Base-by-base conservation (phyloP, 2,888 invertebrate genomes). In the Drosophila merina region DNA sequence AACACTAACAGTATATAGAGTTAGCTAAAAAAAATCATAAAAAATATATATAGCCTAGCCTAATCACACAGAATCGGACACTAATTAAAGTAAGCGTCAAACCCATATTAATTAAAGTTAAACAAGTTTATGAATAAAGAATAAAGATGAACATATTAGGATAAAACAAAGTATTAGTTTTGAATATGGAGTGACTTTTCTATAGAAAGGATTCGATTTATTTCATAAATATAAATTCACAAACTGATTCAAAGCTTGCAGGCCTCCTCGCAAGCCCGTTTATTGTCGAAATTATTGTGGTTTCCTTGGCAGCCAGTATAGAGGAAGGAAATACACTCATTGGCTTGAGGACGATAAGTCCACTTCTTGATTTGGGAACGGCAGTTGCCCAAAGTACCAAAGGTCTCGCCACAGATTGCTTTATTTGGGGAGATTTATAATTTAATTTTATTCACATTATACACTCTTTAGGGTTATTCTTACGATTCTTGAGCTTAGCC, bases 91-190 rank as follows among this genome's bases (percentile, higher is more conserved):
- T 40, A 64, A 57, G 62, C 56, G 60, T 45, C 58, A 72, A 54
- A 49, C 31, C 57, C 55, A 80, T 40, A 70, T 68, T 33, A 58
- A 58, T 48, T 58, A 47, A 58, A 79, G 64, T 79, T 79, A 69
- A 80, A 64, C 33, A 55, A 76, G 62, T 78, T 81, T 52, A 79
- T 62, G 67, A 74, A 64, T 48, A 73, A 66, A 78, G 20, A 86
- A 80, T 84, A 81, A 86, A 64, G 57, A 68, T 67, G 68, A 75
- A 60, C 74, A 78, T 60, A 72, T 69, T 64, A 71, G 33, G 40
- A 75, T 64, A 77, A 68, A 57, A 42, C 8, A 4, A 4, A 6
- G 20, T 20, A 20, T 20, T 20, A 8, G 3, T 42, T 42, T 14
- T 8, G 40, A 2, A 36, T 36, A n/a, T 33, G 33, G 10, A 48